Evolutionary conservation across 2,888 invertebrate species (phyloP), one percentile per base, ranked within the genome.

Genomic region (Calliphora vomitoria): DNA sequence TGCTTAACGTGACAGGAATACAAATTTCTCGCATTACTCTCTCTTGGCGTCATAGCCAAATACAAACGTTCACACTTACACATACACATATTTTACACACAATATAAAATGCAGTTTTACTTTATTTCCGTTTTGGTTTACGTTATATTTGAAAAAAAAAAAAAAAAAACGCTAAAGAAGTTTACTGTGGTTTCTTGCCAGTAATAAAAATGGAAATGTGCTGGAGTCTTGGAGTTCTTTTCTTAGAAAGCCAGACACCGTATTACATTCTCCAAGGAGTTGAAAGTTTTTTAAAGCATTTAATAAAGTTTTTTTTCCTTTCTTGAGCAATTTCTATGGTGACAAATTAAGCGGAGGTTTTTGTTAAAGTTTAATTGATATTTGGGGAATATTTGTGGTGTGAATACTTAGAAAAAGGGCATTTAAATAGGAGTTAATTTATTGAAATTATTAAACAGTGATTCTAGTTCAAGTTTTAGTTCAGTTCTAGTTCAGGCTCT

Each of bases 1-100:
- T 88, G 87, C 88, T 82, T 89, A 90, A 90, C 91, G 91, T 91
- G 91, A 90, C 90, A 90, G 89, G 90, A 90, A 91, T 91, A 91
- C 90, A 90, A 91, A 91, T 91, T 90, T 88, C 82, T 68, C 71
- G 72, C 84, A 82, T 84, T 69, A 82, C 83, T 74, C 69, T 76
- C n/a, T 50, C 60, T 35, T 58, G 50, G 55, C 68, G 50, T 62
- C 69, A 71, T 18, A 64, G 20, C 0, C 35, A 41, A 20, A 66
- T 6, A 35, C 13, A 47, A 31, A 60, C 38, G 50, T 47, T 20
- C 18, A 20, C 20, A 66, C 55, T 35, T 55, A 82, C 13, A 38
- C 18, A n/a, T 20, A 11, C 41, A 41, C 8, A 18, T 20, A 41
- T 4, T 8, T 41, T 75, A 55, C 55, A 8, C 25, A 60, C 60